phyloP scores from a whole-genome alignment of 1,140 invertebrate genomes.

The Drosophila funebris region DNA sequence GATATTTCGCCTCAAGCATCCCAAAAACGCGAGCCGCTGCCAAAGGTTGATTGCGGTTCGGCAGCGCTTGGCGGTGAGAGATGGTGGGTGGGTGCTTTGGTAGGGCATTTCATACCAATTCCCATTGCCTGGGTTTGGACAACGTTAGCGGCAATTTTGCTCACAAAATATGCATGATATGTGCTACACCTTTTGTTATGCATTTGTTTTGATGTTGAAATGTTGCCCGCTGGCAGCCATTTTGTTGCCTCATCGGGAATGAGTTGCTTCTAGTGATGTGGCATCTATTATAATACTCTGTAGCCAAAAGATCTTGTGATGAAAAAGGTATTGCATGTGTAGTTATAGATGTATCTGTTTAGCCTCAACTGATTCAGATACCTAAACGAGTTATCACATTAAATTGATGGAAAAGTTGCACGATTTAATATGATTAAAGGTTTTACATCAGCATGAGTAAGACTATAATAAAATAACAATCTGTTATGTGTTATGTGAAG shows the following conservation, averaged over 20 bases:
- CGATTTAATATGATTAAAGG: too few relatives aligned
- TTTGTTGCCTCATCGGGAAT: conserved; percentile 20
- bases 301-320: too few relatives aligned
- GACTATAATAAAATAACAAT: too few relatives aligned
- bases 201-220: conserved; percentile 80
- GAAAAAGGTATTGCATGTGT: too few relatives aligned
- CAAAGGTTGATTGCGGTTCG: conserved; percentile 74
- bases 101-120: conserved; percentile 17
- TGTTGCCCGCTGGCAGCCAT: conserved; percentile 46
- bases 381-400: too few relatives aligned
- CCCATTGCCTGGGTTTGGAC: conserved; percentile 11
- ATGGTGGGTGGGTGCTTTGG: not conserved
- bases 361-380: too few relatives aligned
- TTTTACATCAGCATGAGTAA: too few relatives aligned
- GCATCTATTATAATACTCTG: conserved; percentile 11
- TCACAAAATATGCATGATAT: conserved; percentile 80
- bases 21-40: conserved; percentile 79
- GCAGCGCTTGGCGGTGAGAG: not conserved
- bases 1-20: conserved; percentile 72
- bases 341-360: too few relatives aligned
- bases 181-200: conserved; percentile 80
- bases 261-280: conserved; percentile 20
- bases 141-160: conserved; percentile 66
- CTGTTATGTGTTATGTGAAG: too few relatives aligned
- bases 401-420: too few relatives aligned